Base-by-base conservation (phyloP, 2,113 vertebrate species). In the Argyrosomus japonicus region DNA sequence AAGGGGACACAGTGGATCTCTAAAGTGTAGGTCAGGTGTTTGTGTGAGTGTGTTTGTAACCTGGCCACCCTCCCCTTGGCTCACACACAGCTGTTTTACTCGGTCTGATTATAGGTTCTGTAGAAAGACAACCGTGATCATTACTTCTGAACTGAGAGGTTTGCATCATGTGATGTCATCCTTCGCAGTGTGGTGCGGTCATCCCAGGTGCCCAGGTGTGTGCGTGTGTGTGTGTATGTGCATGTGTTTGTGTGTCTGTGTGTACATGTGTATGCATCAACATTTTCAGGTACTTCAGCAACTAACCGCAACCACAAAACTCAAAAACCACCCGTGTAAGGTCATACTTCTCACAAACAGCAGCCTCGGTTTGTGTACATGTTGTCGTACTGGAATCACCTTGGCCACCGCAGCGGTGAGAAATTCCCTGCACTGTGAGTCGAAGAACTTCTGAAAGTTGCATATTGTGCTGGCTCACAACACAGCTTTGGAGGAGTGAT, bases 81-180 rank as follows among this genome's bases (percentile, higher is more conserved):
- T 79, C 74, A 85, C 86, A 86, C 84, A 84, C 91, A 92, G 77
- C 89, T 93, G 92, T 87, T 92, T 91, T 81, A 63, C 81, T 63
- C 51, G 40, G 11, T 61, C 27, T 91, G 88, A 92, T 92, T 89
- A 90, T 68, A 86, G 81, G 78, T 5, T 91, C 21, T 72, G 63
- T 27, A 77, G 57, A 87, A 68, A 82, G 75, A 77, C 57, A 58
- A 61, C 79, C 12, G 10, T 11, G 10, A 81, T 67, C 85, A 69
- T 88, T 84, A 74, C 82, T 50, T 65, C 47, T 83, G 65, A 79
- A 74, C 83, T 72, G 40, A 83, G 74, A 81, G 51, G 47, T 77
- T 60, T 74, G 64, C 23, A 68, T 91, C 72, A 90, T 81, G 81
- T 81, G 88, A 91, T 67, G 43, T 91, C 92, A 92, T 79, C 77